Conservation (phyloP, 2,797 vertebrate genomes). For the Tadarida brasiliensis region DNA sequence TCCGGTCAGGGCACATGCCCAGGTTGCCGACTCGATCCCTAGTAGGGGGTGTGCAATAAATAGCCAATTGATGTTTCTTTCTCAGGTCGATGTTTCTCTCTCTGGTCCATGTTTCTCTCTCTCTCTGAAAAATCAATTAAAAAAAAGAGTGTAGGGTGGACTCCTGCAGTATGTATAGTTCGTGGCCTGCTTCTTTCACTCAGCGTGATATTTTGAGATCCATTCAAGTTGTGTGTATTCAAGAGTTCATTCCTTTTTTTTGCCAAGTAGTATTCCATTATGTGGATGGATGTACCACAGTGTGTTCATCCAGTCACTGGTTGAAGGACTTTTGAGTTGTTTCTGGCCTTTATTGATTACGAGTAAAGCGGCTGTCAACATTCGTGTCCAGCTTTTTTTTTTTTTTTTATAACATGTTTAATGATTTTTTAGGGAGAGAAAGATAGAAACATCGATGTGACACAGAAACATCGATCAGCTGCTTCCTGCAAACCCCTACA, state of each 20-base stretch:
- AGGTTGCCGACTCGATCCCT: no score
- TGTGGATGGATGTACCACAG: rapidly evolving
- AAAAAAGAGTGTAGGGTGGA: not conserved
- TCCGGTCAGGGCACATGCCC: no score
- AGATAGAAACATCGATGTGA: no score
- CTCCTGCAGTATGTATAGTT: not conserved
- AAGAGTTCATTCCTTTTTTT: not conserved
- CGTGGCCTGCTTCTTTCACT: not conserved
- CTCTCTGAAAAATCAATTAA: no score
- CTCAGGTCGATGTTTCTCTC: no score
- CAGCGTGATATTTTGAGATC: not conserved
- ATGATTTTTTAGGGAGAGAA: no score
- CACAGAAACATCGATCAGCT: no score
- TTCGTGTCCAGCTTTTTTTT: not conserved
- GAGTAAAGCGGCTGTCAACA: not conserved
- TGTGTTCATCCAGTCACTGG: not conserved
- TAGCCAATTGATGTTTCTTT: no score
- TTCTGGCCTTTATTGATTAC: not conserved
- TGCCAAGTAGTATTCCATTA: not conserved
- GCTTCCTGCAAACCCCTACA: no score
- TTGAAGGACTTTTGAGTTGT: not conserved
- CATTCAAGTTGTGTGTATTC: not conserved
- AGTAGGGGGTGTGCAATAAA: no score
- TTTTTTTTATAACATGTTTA: no score
- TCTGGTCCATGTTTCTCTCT: no score